A percentile compares a stretch with the other conserved stretches of the same genome.
Conservation (phyloP, 2,797 vertebrate genomes). For the Pempheris klunzingeri region DNA sequence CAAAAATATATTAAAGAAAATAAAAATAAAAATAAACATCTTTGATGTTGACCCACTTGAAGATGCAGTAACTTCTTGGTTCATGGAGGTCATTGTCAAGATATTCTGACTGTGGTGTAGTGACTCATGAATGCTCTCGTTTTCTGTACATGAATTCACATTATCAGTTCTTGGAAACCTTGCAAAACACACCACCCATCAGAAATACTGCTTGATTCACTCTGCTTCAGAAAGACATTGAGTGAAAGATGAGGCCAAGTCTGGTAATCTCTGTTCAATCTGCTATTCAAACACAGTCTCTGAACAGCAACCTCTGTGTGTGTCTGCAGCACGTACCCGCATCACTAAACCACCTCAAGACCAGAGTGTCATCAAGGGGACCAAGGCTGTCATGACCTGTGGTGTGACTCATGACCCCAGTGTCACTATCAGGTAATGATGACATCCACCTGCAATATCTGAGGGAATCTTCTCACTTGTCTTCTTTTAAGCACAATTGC, state of each 20-base stretch:
- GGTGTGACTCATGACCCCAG: conserved; percentile 95
- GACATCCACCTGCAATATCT: not conserved
- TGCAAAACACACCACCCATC: conserved; percentile 31
- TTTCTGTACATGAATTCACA: conserved; percentile 46
- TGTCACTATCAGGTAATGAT: conserved; percentile 90
- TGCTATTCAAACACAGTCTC: conserved; percentile 47
- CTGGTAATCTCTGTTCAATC: conserved; percentile 41
- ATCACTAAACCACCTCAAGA: conserved; percentile 93
- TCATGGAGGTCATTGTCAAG: conserved; percentile 41
- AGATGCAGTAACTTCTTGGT: conserved; percentile 4
- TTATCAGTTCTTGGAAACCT: conserved; percentile 36
- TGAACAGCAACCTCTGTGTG: conserved; percentile 52
- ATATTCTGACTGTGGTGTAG: conserved; percentile 21
- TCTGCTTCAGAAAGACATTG: conserved; percentile 33
- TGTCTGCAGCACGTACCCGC: conserved; percentile 91
- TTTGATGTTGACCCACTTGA: conserved; percentile 41
- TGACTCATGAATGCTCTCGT: conserved; percentile 30
- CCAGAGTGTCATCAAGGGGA: conserved; percentile 98
- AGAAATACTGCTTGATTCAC: conserved; percentile 45
- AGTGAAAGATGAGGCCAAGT: conserved; percentile 54
- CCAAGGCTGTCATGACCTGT: conserved; percentile 94
- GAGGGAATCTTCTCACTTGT: not conserved
- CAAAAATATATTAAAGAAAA: too few relatives aligned
- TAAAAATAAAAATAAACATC: not conserved
- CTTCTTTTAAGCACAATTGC: not conserved